phyloP scores from a whole-genome alignment of 2,113 vertebrate genomes.

The Porphyrio hochstetteri region DNA sequence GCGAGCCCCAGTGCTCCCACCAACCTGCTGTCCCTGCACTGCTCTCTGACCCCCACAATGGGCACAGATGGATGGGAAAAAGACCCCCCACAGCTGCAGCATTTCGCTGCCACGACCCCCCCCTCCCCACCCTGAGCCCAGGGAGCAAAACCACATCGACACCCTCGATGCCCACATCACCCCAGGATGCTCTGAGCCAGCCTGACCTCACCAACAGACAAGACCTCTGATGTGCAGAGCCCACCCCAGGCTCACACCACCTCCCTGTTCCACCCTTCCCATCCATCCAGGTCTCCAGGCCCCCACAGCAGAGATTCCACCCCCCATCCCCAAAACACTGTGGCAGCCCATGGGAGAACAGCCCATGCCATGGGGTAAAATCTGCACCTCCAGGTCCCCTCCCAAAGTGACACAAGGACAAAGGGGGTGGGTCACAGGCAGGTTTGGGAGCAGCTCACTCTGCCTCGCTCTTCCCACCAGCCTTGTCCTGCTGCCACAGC shows the following conservation, averaged over 20 bases:
- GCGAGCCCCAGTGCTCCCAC: neutral
- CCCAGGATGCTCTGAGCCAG: rapidly evolving
- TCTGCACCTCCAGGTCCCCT: neutral
- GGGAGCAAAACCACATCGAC: rapidly evolving
- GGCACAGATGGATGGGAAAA: rapidly evolving
- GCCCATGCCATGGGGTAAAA: rapidly evolving
- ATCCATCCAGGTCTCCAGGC: too few species aligned
- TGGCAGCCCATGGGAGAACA: too few species aligned
- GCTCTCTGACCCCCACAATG: neutral
- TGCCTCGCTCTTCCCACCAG: neutral
- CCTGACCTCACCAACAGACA: rapidly evolving
- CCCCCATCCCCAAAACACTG: too few species aligned
- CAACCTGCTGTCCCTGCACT: rapidly evolving
- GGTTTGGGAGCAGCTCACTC: neutral
- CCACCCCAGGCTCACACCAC: rapidly evolving
- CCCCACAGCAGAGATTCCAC: rapidly evolving
- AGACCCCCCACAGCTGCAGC: rapidly evolving
- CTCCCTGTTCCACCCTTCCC: neutral
- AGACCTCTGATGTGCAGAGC: rapidly evolving
- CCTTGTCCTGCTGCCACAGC: rapidly evolving
- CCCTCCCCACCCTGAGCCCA: rapidly evolving
- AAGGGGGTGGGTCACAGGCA: neutral
- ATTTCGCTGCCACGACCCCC: rapidly evolving
- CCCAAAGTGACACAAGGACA: neutral
- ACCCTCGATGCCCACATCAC: rapidly evolving